Conservation (phyloP, 2,888 invertebrate genomes). For the Drosophila maculinotata region DNA sequence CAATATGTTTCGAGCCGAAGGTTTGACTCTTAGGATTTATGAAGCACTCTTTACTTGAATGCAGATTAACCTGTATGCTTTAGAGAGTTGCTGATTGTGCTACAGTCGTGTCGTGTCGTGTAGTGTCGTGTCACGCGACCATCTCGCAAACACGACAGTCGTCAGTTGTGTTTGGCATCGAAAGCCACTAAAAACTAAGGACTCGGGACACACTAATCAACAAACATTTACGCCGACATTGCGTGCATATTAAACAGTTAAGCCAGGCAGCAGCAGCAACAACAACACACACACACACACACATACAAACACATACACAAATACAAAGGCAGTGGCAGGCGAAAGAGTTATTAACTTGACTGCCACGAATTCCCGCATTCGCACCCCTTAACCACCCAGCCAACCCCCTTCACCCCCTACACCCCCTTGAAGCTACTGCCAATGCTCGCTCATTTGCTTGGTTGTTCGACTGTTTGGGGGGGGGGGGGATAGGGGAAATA, state of each 20-base stretch:
- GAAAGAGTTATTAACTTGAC: slow-evolving; percentile 77
- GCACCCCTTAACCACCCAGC: slow-evolving; percentile 13
- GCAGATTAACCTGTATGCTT: too few species aligned
- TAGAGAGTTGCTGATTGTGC: too few species aligned
- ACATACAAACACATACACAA: background rate
- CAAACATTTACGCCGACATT: slow-evolving; percentile 80
- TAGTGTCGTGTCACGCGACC: slow-evolving; percentile 22
- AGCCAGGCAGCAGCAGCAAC: slow-evolving; percentile 28
- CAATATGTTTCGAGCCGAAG: too few species aligned
- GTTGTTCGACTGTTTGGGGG: background rate
- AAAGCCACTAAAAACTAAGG: slow-evolving; percentile 67
- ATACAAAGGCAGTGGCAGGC: slow-evolving; percentile 50
- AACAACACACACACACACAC: slow-evolving; percentile 5
- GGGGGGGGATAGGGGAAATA: background rate
- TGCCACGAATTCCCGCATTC: slow-evolving; percentile 58
- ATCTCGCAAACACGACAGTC: slow-evolving; percentile 2
- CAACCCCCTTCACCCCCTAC: background rate
- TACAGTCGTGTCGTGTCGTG: background rate
- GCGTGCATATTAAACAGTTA: slow-evolving; percentile 78
- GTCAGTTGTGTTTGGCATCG: slow-evolving; percentile 36
- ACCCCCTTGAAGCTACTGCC: slow-evolving; percentile 5
- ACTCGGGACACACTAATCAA: slow-evolving; percentile 77
- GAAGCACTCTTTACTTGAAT: too few species aligned
- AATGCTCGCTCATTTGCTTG: slow-evolving; percentile 20
- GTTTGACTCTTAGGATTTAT: too few species aligned